phyloP scores from a whole-genome alignment of 2,797 vertebrate genomes.

The Fistularia commersonii region DNA sequence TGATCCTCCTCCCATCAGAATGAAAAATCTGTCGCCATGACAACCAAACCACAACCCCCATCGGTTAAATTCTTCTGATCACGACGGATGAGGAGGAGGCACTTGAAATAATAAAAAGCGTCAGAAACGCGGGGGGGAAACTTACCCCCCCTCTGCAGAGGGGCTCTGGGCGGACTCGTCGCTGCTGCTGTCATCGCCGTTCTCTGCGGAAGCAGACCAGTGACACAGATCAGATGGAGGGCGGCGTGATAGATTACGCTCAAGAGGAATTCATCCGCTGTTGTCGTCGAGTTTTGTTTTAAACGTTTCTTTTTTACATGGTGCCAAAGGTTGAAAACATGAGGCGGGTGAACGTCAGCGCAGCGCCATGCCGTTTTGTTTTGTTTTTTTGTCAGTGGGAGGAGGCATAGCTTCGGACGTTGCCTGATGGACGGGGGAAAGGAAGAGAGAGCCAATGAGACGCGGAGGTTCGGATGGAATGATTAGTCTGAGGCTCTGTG shows the following conservation, averaged over 20 bases:
- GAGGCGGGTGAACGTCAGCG: constrained; percentile 63
- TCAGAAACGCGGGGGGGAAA: neutral
- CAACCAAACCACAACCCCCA: neutral
- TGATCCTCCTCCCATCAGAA: too few species aligned
- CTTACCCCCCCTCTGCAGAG: constrained; percentile 88
- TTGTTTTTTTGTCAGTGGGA: constrained; percentile 6
- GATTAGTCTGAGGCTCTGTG: constrained; percentile 48
- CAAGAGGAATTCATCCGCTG: too few species aligned
- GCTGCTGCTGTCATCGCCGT: constrained; percentile 90
- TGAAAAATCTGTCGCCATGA: too few species aligned
- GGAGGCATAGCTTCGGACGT: constrained; percentile 21
- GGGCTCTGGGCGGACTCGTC: constrained; percentile 93
- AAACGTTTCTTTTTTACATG: constrained; percentile 8
- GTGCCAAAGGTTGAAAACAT: constrained; percentile 38
- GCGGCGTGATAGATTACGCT: too few species aligned
- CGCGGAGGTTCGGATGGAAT: constrained; percentile 11
- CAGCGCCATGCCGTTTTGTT: constrained; percentile 62
- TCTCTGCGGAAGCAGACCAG: constrained; percentile 76
- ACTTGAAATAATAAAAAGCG: neutral
- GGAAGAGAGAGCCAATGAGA: constrained; percentile 10
- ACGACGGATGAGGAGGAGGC: too few species aligned
- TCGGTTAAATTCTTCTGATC: too few species aligned
- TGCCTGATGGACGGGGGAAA: constrained; percentile 23
- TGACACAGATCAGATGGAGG: too few species aligned
- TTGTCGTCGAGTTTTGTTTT: too few species aligned